Percentiles rank a stretch among this genome's conserved stretches.
These are phyloP conservation scores for Anarhynchus alexandrinus DNA, from an alignment of 2,113 vertebrate genomes.

Conservation along the genomic window DNA sequence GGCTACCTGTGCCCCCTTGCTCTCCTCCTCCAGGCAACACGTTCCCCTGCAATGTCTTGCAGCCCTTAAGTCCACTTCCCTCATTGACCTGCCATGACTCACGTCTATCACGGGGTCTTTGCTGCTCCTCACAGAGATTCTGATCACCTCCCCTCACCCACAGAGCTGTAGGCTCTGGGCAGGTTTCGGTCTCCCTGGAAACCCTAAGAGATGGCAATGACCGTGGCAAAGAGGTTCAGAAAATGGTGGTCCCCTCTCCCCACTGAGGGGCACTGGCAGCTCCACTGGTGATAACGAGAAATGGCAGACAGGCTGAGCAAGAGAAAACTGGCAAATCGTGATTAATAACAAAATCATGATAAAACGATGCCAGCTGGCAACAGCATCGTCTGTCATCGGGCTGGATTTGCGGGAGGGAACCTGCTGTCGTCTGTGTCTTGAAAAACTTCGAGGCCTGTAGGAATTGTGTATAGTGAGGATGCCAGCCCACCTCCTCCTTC, in stretches of 20 bases:
- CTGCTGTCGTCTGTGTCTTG: neutral
- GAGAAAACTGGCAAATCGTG: neutral
- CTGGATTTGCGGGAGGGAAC: neutral
- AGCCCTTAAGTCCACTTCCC: neutral
- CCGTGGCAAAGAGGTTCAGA: neutral
- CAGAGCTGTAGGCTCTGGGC: neutral
- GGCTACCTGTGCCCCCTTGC: neutral
- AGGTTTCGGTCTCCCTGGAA: neutral
- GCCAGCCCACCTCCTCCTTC: neutral
- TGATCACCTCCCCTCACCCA: neutral
- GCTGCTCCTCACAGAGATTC: neutral
- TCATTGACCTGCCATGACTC: rapidly evolving
- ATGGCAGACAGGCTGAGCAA: neutral
- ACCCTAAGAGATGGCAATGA: neutral
- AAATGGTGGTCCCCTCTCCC: neutral
- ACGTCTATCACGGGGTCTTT: rapidly evolving
- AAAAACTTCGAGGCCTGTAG: neutral
- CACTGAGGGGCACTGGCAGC: neutral
- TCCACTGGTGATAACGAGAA: neutral
- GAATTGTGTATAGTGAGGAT: neutral
- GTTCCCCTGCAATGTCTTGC: rapidly evolving
- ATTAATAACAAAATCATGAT: slow-evolving; percentile 29
- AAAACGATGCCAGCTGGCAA: slow-evolving; percentile 22
- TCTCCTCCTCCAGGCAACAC: neutral
- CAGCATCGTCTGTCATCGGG: neutral